Evolutionary conservation across 2,113 vertebrate genomes (phyloP).

Genomic region (Excalfactoria chinensis): DNA sequence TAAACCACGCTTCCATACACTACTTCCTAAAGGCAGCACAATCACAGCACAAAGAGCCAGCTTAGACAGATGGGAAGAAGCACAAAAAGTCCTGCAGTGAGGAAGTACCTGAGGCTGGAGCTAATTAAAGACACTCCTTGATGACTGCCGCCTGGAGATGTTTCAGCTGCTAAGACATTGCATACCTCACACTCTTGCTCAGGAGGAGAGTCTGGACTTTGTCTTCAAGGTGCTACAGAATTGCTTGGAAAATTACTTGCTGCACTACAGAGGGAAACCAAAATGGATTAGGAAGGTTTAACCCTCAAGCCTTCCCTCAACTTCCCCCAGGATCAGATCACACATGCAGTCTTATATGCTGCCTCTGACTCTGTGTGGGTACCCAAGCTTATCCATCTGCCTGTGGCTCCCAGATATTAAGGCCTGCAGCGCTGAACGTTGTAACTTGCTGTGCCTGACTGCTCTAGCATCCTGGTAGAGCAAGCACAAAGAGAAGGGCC

Average conservation of each 20-base stretch:
- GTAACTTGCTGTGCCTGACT: background rate
- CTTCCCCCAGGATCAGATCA: background rate
- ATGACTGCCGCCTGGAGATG: constrained; percentile 45
- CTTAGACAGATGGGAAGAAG: constrained; percentile 27
- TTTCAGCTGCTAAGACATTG: background rate
- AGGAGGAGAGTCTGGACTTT: background rate
- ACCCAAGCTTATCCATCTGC: background rate
- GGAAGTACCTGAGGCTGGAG: constrained; percentile 48
- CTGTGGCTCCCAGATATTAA: background rate
- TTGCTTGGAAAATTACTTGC: background rate
- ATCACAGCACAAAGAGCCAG: constrained; percentile 4
- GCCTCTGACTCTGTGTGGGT: background rate
- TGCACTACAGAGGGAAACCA: background rate
- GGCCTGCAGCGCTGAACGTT: rapidly evolving
- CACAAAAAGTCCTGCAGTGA: constrained; percentile 27
- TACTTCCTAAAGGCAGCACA: constrained; percentile 33
- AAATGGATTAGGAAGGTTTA: background rate
- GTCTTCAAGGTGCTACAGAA: background rate
- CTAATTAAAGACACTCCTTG: constrained; percentile 35
- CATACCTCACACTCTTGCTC: background rate
- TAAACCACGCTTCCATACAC: constrained; percentile 2
- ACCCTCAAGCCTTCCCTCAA: background rate
- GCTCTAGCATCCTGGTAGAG: background rate
- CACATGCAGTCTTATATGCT: rapidly evolving
- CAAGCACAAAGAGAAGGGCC: background rate